phyloP scores from a whole-genome alignment of 2,888 invertebrate genomes.

The Polydrusus cervinus region DNA sequence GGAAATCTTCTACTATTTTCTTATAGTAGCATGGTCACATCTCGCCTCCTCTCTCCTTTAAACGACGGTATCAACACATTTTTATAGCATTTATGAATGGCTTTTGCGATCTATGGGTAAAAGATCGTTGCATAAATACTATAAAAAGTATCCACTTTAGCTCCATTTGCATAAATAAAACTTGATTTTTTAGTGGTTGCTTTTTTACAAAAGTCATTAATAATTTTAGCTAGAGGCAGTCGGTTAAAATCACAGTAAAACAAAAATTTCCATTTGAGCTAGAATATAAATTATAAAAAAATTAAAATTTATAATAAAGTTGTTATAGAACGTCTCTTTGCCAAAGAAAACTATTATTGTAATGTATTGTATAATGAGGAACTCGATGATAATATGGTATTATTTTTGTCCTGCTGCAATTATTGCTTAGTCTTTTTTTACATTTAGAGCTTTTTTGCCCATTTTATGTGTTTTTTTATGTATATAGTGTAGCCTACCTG shows the following conservation, averaged over 20 bases:
- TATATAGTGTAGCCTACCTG: constrained; percentile 61
- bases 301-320: constrained; percentile 32
- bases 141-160: too few species aligned
- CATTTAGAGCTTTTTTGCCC: constrained; percentile 35
- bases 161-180: background rate
- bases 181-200: background rate
- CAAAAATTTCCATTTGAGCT: constrained; percentile 25
- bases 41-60: too few species aligned
- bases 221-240: background rate
- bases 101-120: too few species aligned
- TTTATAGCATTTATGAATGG: too few species aligned
- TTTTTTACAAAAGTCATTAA: background rate
- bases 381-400: constrained; percentile 30
- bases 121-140: too few species aligned
- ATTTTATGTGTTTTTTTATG: constrained; percentile 54
- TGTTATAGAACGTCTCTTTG: constrained; percentile 47
- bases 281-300: constrained; percentile 46
- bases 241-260: constrained; percentile 28
- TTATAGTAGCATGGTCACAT: too few species aligned
- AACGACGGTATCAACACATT: too few species aligned
- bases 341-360: constrained; percentile 57
- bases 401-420: constrained; percentile 34
- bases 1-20: too few species aligned
- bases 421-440: constrained; percentile 36
- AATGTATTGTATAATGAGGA: constrained; percentile 45